phyloP scores from a whole-genome alignment of 2,888 invertebrate genomes.

The Alsophila aescularia region DNA sequence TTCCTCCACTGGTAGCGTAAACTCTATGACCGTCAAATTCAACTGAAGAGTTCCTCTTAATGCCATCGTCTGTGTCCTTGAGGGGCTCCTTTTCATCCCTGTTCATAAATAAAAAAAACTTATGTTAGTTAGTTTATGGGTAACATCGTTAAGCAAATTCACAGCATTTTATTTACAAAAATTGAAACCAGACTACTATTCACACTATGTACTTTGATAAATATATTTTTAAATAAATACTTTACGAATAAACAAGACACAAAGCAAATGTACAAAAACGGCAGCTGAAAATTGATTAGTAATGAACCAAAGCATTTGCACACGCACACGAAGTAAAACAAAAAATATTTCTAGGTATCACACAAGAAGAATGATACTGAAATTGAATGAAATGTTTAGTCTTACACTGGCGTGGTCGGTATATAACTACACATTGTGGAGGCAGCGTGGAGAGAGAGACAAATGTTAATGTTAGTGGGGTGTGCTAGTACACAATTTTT shows the following conservation, averaged over 20 bases:
- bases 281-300: conserved; percentile 18
- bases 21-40: conserved; percentile 93
- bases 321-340: conserved; percentile 40
- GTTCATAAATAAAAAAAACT: conserved; percentile 31
- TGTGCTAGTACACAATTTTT: conserved; percentile 50
- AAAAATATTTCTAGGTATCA: conserved; percentile 27
- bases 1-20: conserved; percentile 92
- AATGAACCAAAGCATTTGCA: conserved; percentile 20
- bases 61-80: conserved; percentile 87
- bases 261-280: conserved; percentile 12
- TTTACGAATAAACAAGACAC: background rate
- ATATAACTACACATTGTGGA: conserved; percentile 79
- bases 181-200: conserved; percentile 8
- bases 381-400: conserved; percentile 51
- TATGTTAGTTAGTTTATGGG: too few relatives aligned
- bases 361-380: conserved; percentile 31
- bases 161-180: conserved; percentile 32
- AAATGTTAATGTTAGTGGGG: conserved; percentile 60
- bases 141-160: conserved; percentile 21
- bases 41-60: conserved; percentile 90
- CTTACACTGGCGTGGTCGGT: conserved; percentile 88
- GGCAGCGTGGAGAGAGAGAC: conserved; percentile 79
- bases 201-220: conserved; percentile 1
- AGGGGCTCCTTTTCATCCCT: conserved; percentile 93
- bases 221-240: background rate